Percentiles rank a stretch among this genome's conserved stretches.
Conservation (phyloP, 1,140 invertebrate species). For the Ylistrum balloti region DNA sequence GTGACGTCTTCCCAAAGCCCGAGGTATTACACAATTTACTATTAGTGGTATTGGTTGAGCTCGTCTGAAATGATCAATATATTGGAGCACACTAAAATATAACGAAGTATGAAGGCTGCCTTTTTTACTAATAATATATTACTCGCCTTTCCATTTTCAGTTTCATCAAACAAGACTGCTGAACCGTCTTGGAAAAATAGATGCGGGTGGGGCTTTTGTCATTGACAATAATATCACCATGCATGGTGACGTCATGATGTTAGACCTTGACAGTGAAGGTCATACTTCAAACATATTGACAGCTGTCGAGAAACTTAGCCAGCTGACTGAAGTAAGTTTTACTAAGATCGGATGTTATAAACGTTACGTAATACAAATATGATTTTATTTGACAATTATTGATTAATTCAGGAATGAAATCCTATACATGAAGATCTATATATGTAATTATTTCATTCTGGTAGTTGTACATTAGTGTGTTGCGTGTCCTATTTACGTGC, state of each 20-base stretch:
- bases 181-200: background rate
- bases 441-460: too few species aligned
- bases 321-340: background rate
- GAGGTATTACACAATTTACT: background rate
- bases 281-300: background rate
- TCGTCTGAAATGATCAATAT: background rate
- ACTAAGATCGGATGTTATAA: too few species aligned
- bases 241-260: background rate
- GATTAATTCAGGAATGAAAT: too few species aligned
- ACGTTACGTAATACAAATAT: too few species aligned
- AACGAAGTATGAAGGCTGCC: too few species aligned
- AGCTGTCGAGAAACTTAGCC: slow-evolving; percentile 7
- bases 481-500: too few species aligned
- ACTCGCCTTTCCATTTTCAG: background rate
- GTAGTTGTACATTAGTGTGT: too few species aligned
- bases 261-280: slow-evolving; percentile 32
- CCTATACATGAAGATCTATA: too few species aligned
- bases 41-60: background rate
- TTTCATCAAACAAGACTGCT: background rate
- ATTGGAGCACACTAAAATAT: too few species aligned
- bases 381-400: too few species aligned
- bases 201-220: background rate
- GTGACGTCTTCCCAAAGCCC: background rate
- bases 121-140: too few species aligned
- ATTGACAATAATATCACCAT: slow-evolving; percentile 3